Evolutionary conservation across 1,140 invertebrate genomes (phyloP).

Genomic region (Drosophila funebris): DNA sequence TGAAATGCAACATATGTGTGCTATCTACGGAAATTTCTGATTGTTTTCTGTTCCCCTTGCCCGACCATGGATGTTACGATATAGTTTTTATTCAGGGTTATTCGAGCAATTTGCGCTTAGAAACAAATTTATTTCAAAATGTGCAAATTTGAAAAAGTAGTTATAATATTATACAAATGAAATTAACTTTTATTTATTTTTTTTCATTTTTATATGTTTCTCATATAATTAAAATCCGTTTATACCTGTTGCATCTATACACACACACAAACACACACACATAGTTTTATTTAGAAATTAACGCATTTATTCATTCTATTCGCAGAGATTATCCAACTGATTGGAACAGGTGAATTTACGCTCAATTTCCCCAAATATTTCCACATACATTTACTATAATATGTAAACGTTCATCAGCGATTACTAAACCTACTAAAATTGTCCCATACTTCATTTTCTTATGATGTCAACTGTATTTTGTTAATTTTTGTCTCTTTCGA

Average conservation of each 20-base stretch:
- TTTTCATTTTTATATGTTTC: not conserved
- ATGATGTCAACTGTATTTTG: conserved; percentile 26
- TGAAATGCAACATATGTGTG: conserved; percentile 28
- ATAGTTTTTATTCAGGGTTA: conserved; percentile 18
- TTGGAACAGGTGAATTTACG: conserved; percentile 63
- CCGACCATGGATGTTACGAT: conserved; percentile 18
- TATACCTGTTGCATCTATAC: conserved; percentile 1
- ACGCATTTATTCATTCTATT: no score
- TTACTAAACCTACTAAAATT: conserved; percentile 44
- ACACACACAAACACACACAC: no score
- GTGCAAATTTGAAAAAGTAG: no score
- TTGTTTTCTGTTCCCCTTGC: conserved; percentile 23
- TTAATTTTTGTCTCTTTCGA: not conserved
- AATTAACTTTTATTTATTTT: no score
- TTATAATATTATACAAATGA: not conserved
- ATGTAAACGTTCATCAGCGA: conserved; percentile 36
- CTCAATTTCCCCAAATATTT: conserved; percentile 33
- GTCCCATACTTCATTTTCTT: conserved; percentile 19
- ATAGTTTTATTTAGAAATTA: not conserved
- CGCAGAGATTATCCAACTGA: conserved; percentile 46
- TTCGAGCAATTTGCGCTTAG: not conserved
- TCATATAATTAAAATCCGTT: not conserved
- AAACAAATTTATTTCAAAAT: not conserved
- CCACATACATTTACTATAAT: conserved; percentile 26
- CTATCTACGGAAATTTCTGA: conserved; percentile 63